phyloP scores from a whole-genome alignment of 1,140 invertebrate genomes.

The Drosophila oshimai region DNA sequence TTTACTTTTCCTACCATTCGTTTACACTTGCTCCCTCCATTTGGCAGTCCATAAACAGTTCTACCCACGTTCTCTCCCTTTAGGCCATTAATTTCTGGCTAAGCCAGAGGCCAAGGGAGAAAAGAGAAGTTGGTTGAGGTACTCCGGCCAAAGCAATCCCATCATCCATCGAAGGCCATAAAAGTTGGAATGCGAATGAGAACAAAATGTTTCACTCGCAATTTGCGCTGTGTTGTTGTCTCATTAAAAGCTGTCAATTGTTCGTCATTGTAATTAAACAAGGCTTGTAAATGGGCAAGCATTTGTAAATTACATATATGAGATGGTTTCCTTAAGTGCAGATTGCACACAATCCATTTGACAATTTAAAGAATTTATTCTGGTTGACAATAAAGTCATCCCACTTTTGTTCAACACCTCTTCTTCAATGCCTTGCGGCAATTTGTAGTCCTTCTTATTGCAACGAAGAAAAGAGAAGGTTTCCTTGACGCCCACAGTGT shows the following conservation, averaged over 20 bases:
- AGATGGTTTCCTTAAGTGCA: neutral
- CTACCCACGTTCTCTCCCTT: neutral
- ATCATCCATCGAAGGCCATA: conserved; percentile 15
- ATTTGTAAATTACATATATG: neutral
- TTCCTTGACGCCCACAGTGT: conserved; percentile 20
- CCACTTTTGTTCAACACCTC: conserved; percentile 6
- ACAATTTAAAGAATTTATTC: conserved; percentile 20
- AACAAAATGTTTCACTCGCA: conserved; percentile 32
- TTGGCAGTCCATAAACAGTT: conserved; percentile 38
- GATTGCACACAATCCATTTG: conserved; percentile 3
- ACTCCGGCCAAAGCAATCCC: conserved; percentile 8
- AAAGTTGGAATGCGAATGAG: conserved; percentile 12
- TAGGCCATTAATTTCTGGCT: conserved; percentile 47
- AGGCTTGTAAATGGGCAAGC: conserved; percentile 1
- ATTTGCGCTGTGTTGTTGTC: conserved; percentile 44
- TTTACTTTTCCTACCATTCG: conserved; percentile 30
- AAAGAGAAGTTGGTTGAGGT: neutral
- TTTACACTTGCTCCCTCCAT: conserved; percentile 18
- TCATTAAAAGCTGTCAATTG: conserved; percentile 77
- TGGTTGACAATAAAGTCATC: conserved; percentile 48
- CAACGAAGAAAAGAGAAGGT: neutral
- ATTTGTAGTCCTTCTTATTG: conserved; percentile 63
- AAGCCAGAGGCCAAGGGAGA: neutral
- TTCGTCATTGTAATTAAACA: conserved; percentile 61
- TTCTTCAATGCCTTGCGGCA: conserved; percentile 30